These are phyloP conservation scores for Hemibagrus wyckioides DNA, from an alignment of 2,113 vertebrate genomes.

Conservation along the genomic window DNA sequence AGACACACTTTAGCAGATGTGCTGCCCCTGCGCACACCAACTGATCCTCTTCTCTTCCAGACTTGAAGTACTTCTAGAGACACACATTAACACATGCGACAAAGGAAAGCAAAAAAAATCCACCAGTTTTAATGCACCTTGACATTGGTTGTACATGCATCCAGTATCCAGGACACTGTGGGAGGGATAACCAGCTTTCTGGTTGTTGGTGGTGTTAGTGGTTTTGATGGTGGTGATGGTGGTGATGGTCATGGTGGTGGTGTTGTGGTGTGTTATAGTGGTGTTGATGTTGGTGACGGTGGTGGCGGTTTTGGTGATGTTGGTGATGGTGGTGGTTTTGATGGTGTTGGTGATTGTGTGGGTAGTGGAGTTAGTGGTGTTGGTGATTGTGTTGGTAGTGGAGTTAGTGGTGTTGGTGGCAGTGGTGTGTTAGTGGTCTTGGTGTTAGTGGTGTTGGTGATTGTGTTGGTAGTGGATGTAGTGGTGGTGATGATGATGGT, in stretches of 20 bases:
- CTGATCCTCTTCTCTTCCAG: not conserved
- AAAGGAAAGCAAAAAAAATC: not conserved
- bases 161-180: not conserved
- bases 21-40: not conserved
- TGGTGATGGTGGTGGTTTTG: too few species aligned
- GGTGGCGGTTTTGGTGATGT: too few species aligned
- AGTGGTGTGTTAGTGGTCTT: too few species aligned
- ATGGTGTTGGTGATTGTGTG: too few species aligned
- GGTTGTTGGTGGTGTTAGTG: not conserved
- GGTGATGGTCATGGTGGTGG: not conserved
- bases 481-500: too few species aligned
- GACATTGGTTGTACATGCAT: too few species aligned
- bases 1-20: constrained; percentile 14
- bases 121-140: not conserved
- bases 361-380: too few species aligned
- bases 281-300: too few species aligned
- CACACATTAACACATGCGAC: not conserved
- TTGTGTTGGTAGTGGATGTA: too few species aligned
- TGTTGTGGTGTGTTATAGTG: not conserved
- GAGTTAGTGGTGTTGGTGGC: too few species aligned
- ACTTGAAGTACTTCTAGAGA: not conserved
- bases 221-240: not conserved
- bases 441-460: too few species aligned
- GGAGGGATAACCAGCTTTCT: not conserved
- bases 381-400: too few species aligned